Base-by-base conservation (phyloP, 2,888 invertebrate genomes). In the Melangyna quadrimaculata region DNA sequence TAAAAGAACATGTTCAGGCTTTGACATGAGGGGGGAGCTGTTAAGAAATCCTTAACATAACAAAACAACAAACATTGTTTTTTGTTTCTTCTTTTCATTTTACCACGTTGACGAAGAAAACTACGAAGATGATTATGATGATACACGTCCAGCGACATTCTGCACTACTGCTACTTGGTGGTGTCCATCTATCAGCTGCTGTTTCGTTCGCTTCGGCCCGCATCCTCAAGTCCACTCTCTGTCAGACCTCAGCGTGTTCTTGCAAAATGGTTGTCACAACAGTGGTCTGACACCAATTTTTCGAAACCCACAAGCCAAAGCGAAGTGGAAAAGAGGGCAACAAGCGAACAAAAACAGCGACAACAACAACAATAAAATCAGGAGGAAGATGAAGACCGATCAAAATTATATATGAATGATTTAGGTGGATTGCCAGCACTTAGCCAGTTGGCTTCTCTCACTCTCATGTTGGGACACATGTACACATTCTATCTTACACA, bases 251-350 rank as follows among this genome's bases (percentile, higher is more conserved):
- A 87, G 81, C 87, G 86, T 88, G 87, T 88, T 87, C 78, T 87
- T 59, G 87, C 87, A 88, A 88, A 88, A 88, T 88, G 88, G 88
- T 88, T 88, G 88, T 88, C 88, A 88, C 88, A 88, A 88, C 88
- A 88, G 70, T 86, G 81, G 80, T 77, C 83, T 79, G 83, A 87
- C 83, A 87, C 79, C 87, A 79, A 83, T 83, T 79, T 87, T 72
- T 83, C 77, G 69, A 83, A 79, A 79, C 71, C 79, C 80, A 80
- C 80, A 86, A 81, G 77, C 77, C 29, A 70, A 81, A 71, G 63
- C 63, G 35, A 45, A 71, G 63, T 57, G 35, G 40, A 80, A 81
- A 82, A 83, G 53, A 67, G 65, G 57, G 17, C 63, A 74, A 63
- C 57, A 67, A 69, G 45, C 67, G 69, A 79, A 72, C 80, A 84